Evolutionary conservation across 2,797 vertebrate genomes (phyloP), one percentile per base, ranked within the genome.

Genomic region (Trichosurus vulpecula): DNA sequence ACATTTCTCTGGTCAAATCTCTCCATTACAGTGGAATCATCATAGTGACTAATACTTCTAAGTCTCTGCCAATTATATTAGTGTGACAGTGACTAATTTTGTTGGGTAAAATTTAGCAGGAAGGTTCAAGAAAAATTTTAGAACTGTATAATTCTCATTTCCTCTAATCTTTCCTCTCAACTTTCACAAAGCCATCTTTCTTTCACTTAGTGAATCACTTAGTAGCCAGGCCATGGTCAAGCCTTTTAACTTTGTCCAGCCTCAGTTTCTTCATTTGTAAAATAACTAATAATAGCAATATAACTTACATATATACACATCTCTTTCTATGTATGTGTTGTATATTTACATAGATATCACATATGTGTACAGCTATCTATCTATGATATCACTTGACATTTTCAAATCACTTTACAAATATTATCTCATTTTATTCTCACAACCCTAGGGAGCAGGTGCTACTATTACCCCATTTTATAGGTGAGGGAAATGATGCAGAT

Each of bases 1-100:
- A 14, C 2, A 1, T 0, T 1, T 4, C 3, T 13, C 19, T 10
- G 0, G 47, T 16, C 57, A 5, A n/a, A 41, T 10, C 47, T 47
- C 35, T 58, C 6, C 1, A 1, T 90, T 13, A 58, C 1, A 41
- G 14, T 13, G 41, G 22, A 47, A 29, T 51, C 9, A 87, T 87
- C 10, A 27, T 51, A 51, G 41, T 87, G 25, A 87, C 41, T 51
- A 87, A 51, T 87, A 27, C 41, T 27, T 41, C 55, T 35, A 25
- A 0, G 0, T 8, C 52, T 90, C 1, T n/a, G n/a, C 41, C 11
- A 27, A 52, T 54, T 30, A 14, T 25, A 2, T 35, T 51, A 27
- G 25, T 87, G 51, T 27, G 52, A 0, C 0, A 10, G 22, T 31
- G 91, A n/a, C 35, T 52, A 22, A n/a, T n/a, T 47, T 94, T 27